phyloP scores from a whole-genome alignment of 2,113 vertebrate species.

The Vireo altiloquus region DNA sequence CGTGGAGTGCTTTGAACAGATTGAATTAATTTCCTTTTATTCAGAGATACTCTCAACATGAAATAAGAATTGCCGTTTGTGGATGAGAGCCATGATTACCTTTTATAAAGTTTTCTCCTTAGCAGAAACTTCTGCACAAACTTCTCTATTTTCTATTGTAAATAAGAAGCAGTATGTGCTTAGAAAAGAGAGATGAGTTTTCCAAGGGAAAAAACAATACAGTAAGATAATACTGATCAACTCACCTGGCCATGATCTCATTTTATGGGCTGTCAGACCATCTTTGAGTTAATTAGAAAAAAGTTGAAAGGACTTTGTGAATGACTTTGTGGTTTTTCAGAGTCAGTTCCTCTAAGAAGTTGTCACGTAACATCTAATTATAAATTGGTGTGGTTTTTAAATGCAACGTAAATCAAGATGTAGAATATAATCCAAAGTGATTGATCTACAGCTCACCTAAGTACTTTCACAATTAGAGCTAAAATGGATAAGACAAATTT shows the following conservation, averaged over 20 bases:
- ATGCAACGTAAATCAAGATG: not conserved
- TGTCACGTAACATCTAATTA: not conserved
- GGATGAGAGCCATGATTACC: not conserved
- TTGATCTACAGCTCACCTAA: not conserved
- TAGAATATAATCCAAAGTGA: not conserved
- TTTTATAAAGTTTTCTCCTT: not conserved
- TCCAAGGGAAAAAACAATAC: not conserved
- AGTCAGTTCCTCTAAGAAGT: not conserved
- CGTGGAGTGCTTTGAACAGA: not conserved
- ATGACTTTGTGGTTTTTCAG: not conserved
- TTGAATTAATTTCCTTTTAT: not conserved
- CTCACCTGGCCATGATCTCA: not conserved
- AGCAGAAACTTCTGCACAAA: not conserved
- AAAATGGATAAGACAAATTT: not conserved
- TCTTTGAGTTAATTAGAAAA: no score
- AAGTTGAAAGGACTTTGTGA: not conserved
- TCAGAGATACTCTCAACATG: not conserved
- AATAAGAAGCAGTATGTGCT: not conserved
- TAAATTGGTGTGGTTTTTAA: not conserved
- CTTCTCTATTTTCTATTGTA: not conserved
- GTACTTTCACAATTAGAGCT: not conserved
- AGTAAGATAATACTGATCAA: not conserved
- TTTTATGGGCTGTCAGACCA: not conserved
- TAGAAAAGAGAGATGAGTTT: not conserved
- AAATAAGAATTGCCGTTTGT: not conserved